A percentile compares a stretch with the other conserved stretches of the same genome.
These are phyloP conservation scores for Hedya salicella DNA, from an alignment of 2,888 invertebrate species.

Conservation along the genomic window DNA sequence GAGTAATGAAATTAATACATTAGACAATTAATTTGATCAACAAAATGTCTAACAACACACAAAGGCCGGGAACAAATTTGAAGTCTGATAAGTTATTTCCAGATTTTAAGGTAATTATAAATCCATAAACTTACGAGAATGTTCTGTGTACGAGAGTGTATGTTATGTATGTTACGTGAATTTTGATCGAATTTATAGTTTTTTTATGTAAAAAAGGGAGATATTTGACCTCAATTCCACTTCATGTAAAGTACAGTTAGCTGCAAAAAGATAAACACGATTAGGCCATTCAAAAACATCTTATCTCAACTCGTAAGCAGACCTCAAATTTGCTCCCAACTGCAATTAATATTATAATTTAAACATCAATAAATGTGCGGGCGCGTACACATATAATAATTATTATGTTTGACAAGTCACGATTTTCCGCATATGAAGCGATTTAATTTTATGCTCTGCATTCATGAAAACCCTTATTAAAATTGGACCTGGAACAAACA, in stretches of 20 bases:
- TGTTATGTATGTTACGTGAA: too few relatives aligned
- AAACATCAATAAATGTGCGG: conserved; percentile 4
- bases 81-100: neutral
- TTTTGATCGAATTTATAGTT: too few relatives aligned
- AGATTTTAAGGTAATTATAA: too few relatives aligned
- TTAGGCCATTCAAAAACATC: too few relatives aligned
- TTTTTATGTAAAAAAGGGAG: too few relatives aligned
- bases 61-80: conserved; percentile 1
- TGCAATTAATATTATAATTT: neutral
- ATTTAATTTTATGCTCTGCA: conserved; percentile 26
- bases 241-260: too few relatives aligned
- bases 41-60: conserved; percentile 3
- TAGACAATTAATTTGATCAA: conserved; percentile 17
- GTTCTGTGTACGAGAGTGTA: too few relatives aligned
- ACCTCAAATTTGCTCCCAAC: conserved; percentile 5
- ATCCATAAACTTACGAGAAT: too few relatives aligned
- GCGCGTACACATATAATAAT: neutral
- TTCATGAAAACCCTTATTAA: conserved; percentile 37
- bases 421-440: conserved; percentile 23
- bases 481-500: conserved; percentile 41
- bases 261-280: too few relatives aligned
- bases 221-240: too few relatives aligned
- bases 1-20: too few relatives aligned
- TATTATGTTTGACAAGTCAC: conserved; percentile 19
- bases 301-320: too few relatives aligned